Evolutionary conservation across 1,140 invertebrate species (phyloP), one percentile per base, ranked within the genome.

Genomic region (Tetraneura akinire): DNA sequence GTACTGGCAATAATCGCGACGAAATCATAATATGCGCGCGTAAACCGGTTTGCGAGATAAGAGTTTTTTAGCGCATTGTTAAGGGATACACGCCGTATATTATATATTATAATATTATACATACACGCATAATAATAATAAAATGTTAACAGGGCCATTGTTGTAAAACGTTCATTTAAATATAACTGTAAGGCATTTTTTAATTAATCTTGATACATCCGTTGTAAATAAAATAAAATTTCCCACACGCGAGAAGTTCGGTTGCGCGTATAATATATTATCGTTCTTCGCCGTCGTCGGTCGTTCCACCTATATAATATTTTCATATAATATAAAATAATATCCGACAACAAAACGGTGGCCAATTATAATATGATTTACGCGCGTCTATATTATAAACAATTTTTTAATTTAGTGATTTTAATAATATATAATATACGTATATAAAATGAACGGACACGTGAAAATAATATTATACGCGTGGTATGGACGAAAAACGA

Each of bases 41-140:
- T 1, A 78, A 78, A 78, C 74, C 74, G 74, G 74, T 78, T 78
- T 76, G 18, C 55, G 32, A 78, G 74, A 78, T 78, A 78, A 78
- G 74, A 47, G 60, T 42, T 62, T 57, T 57, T 57, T 14, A 51
- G 47, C 47, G 13, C 13, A 76, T 76, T 76, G 73, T 76, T 21
- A 47, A 68, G 66, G 66, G 66, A 68, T 68, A 68, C 37, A 62
- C n/a, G n/a, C n/a, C n/a, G n/a, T n/a, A n/a, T n/a, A n/a, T n/a
- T n/a, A n/a, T n/a, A n/a, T n/a, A n/a, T n/a, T n/a, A n/a, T n/a
- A n/a, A n/a, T 62, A 62, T 29, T 62, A 62, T 62, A n/a, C 37
- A n/a, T n/a, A 11, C 16, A 14, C 4, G 29, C 9, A 18, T 49
- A 26, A 49, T 49, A 23, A 26, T 5, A 18, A 18, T 37, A 37